These are phyloP conservation scores for Istiophorus platypterus DNA, from an alignment of 2,113 vertebrate species.

Conservation along the genomic window DNA sequence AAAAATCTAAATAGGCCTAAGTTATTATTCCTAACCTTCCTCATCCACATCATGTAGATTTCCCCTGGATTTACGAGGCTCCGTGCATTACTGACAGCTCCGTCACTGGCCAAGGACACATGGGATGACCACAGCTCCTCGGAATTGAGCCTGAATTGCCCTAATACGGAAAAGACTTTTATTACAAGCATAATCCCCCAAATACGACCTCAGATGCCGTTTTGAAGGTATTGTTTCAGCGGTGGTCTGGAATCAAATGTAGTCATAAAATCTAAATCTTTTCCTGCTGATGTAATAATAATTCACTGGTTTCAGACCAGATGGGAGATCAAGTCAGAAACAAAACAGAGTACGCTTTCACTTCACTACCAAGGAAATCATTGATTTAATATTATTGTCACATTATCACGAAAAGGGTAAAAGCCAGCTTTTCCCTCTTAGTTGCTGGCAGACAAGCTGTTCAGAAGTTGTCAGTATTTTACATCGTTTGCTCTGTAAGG, in stretches of 20 bases:
- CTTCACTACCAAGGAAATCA: background rate
- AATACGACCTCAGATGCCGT: slow-evolving; percentile 89
- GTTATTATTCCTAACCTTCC: slow-evolving; percentile 65
- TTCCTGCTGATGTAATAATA: slow-evolving; percentile 13
- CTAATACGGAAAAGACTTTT: slow-evolving; percentile 87
- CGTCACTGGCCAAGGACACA: slow-evolving; percentile 55
- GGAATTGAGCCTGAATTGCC: slow-evolving; percentile 68
- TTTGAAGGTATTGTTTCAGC: slow-evolving; percentile 73
- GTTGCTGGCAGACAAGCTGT: background rate
- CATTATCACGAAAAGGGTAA: background rate
- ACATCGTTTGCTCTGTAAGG: background rate
- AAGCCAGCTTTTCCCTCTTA: background rate
- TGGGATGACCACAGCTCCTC: slow-evolving; percentile 77
- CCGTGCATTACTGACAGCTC: slow-evolving; percentile 36
- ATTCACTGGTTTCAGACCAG: slow-evolving; percentile 6
- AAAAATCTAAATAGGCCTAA: slow-evolving; percentile 46
- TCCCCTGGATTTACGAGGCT: slow-evolving; percentile 46
- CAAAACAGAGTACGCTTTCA: background rate
- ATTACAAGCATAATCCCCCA: slow-evolving; percentile 90
- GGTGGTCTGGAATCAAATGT: slow-evolving; percentile 31
- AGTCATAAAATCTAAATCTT: slow-evolving; percentile 32
- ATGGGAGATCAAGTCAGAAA: slow-evolving; percentile 4
- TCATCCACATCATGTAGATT: slow-evolving; percentile 59
- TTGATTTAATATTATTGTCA: background rate
- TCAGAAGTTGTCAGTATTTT: background rate